Conservation (phyloP, 2,888 invertebrate species). For the Tethea ocularis region DNA sequence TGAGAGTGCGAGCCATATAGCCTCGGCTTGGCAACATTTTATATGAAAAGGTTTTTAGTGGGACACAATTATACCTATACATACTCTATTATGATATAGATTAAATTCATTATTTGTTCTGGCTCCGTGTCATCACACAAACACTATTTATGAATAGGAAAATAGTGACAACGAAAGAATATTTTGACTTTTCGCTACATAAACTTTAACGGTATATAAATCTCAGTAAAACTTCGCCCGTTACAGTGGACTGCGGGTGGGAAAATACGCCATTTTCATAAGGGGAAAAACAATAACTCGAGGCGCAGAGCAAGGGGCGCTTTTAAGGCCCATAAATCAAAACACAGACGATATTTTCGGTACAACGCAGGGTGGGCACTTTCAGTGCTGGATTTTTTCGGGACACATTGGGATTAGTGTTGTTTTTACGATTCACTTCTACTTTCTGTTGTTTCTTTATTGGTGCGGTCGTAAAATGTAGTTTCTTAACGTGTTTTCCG, state of each 20-base stretch:
- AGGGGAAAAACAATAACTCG: conserved; percentile 79
- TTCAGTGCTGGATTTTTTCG: conserved; percentile 66
- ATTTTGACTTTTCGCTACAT: conserved; percentile 59
- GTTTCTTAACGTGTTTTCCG: conserved; percentile 42
- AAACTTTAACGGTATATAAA: conserved; percentile 67
- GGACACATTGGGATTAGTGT: conserved; percentile 74
- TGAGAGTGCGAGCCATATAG: too few relatives aligned
- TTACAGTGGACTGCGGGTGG: conserved; percentile 59
- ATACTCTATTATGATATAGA: too few relatives aligned
- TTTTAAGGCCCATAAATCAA: conserved; percentile 81
- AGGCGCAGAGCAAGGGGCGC: conserved; percentile 72
- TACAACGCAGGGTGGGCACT: conserved; percentile 64
- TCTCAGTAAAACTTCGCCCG: conserved; percentile 59
- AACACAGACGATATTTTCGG: conserved; percentile 75
- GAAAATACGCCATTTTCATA: conserved; percentile 76
- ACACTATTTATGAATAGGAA: neutral
- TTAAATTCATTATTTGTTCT: too few relatives aligned
- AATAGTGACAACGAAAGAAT: conserved; percentile 34
- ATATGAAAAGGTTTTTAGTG: too few relatives aligned
- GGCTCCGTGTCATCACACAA: neutral
- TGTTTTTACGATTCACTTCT: conserved; percentile 76
- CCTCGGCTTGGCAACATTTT: too few relatives aligned
- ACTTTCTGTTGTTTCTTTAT: conserved; percentile 68
- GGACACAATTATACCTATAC: too few relatives aligned
- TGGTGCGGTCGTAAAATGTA: conserved; percentile 55